Conservation (phyloP, 2,888 invertebrate genomes). For the Tiliacea aurago region DNA sequence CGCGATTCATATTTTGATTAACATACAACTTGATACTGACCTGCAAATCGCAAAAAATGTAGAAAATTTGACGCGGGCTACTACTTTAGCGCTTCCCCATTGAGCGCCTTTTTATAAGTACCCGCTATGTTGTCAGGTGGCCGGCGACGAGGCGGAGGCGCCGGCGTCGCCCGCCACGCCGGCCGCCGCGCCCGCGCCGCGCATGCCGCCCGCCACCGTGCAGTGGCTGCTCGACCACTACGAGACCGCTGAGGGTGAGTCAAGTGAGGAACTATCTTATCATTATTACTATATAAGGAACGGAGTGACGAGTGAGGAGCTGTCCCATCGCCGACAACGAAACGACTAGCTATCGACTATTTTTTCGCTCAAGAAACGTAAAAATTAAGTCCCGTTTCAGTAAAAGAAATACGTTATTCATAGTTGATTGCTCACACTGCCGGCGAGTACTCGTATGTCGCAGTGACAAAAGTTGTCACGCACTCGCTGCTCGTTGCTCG, state of each 20-base stretch:
- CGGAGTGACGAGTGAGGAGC: rapidly evolving
- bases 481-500: neutral
- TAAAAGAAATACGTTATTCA: neutral
- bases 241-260: conserved; percentile 96
- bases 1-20: no score
- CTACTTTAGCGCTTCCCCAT: no score
- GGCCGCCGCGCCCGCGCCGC: conserved; percentile 86
- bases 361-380: neutral
- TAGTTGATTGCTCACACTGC: neutral
- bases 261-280: conserved; percentile 45
- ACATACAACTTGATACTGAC: no score
- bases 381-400: neutral
- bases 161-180: conserved; percentile 68
- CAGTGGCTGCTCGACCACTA: conserved; percentile 99
- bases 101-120: no score
- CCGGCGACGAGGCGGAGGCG: no score
- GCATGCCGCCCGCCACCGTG: conserved; percentile 94
- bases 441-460: neutral
- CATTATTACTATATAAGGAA: conserved; percentile 26
- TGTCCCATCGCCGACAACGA: neutral
- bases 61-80: no score
- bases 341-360: neutral
- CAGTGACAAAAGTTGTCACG: neutral
- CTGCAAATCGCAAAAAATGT: no score
- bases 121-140: no score